Base-by-base conservation (phyloP, 2,888 invertebrate genomes). In the Philereme vetulata region DNA sequence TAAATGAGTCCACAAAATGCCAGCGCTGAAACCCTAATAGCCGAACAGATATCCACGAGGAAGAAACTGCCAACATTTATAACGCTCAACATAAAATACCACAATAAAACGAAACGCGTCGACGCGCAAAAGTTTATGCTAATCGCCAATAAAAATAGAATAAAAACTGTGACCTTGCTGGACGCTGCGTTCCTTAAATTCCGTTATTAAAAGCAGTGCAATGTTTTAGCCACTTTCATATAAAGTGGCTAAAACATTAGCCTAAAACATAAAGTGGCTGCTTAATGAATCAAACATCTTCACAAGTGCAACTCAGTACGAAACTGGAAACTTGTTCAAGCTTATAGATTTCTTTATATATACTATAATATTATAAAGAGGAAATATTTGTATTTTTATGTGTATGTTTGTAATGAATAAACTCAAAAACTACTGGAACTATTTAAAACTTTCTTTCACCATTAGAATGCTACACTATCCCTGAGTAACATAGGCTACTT, bases 1-100 rank as follows among this genome's bases (percentile, higher is more conserved):
- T 90, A 88, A 89, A 89, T 81, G 86, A 82, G 78, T 72, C 79
- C 74, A 78, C 82, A 80, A 78, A 82, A 80, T 72, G 78, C 76
- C 76, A 67, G 63, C 77, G 77, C 73, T 76, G 78, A 79, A 76
- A 67, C 78, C 74, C 75, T 85, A 85, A 83, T 81, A 80, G 78
- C 72, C 67, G 64, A 68, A 65, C 74, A 70, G 77, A 80, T 81
- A 81, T 75, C 77, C 77, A 76, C 73, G 66, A 78, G 77, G 79
- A 84, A 81, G 77, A 80, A 78, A 79, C 80, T 76, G 81, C 77
- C 81, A 82, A 84, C 84, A 81, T 84, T 81, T 83, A 81, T 81
- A 81, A 78, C 75, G 72, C 72, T 73, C 70, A 77, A 78, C 81
- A 81, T 84, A 81, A 85, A 85, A 78, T 79, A 80, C 74, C 71